Percentiles rank a stretch among this genome's conserved stretches.
Conservation (phyloP, 2,797 vertebrate genomes). For the Typhlichthys eigenmanni region DNA sequence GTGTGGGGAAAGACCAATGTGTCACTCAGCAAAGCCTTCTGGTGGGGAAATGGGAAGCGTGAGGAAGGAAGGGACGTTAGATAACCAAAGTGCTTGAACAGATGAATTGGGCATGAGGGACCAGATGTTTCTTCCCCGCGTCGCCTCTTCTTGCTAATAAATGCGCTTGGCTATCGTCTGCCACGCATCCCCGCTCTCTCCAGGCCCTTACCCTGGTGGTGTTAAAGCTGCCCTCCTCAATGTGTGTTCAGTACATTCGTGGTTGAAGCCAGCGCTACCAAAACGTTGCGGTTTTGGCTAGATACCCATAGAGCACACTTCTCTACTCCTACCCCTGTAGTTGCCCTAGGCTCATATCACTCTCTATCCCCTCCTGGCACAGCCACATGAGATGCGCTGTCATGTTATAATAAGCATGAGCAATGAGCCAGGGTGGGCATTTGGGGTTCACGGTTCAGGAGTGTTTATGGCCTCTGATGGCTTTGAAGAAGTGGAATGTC, state of each 20-base stretch:
- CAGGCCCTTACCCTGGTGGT: constrained; percentile 2
- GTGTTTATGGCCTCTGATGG: neutral
- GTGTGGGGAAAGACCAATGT: constrained; percentile 54
- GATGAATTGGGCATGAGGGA: constrained; percentile 62
- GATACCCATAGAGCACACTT: too few species aligned
- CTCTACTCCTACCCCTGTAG: too few species aligned
- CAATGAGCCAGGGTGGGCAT: too few species aligned
- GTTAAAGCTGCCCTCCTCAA: too few species aligned
- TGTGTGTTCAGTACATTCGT: too few species aligned
- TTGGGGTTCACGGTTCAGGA: neutral
- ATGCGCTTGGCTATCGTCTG: constrained; percentile 32
- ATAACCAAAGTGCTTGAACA: constrained; percentile 44
- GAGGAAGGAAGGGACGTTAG: constrained; percentile 26
- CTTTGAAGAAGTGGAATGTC: too few species aligned
- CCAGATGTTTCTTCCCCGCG: constrained; percentile 55
- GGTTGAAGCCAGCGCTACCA: too few species aligned
- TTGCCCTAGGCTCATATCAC: too few species aligned
- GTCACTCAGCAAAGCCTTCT: constrained; percentile 56
- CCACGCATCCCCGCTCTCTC: constrained; percentile 11
- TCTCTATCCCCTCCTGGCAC: too few species aligned
- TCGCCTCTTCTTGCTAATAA: constrained; percentile 41
- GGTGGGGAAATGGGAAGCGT: constrained; percentile 38
- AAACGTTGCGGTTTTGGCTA: too few species aligned
- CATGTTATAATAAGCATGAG: too few species aligned
- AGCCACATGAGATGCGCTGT: too few species aligned